Conservation (phyloP, 2,113 vertebrate genomes). For the Ctenomys sociabilis region DNA sequence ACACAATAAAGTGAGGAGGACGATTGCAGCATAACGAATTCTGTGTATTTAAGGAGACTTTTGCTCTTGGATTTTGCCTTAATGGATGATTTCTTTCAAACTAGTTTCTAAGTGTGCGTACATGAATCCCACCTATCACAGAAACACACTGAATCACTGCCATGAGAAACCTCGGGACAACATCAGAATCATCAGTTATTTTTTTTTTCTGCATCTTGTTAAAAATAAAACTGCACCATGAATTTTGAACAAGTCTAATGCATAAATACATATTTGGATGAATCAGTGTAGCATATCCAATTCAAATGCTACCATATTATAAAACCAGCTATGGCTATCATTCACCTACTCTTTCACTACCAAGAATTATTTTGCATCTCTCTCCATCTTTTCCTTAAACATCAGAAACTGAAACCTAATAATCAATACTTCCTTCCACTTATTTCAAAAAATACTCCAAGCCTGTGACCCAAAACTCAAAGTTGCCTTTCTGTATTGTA, state of each 20-base stretch:
- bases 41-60: conserved; percentile 70
- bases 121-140: conserved; percentile 77
- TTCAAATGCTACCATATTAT: conserved; percentile 82
- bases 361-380: conserved; percentile 76
- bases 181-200: conserved; percentile 80
- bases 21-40: conserved; percentile 12
- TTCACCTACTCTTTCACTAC: conserved; percentile 71
- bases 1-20: neutral
- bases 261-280: conserved; percentile 86
- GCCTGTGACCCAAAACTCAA: neutral
- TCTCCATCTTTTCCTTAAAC: conserved; percentile 76
- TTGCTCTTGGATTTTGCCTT: conserved; percentile 11
- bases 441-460: conserved; percentile 32
- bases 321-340: conserved; percentile 77
- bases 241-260: conserved; percentile 84
- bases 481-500: neutral
- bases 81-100: conserved; percentile 81
- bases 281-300: conserved; percentile 82
- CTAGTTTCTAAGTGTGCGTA: conserved; percentile 71
- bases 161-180: conserved; percentile 81
- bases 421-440: conserved; percentile 59
- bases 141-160: conserved; percentile 76
- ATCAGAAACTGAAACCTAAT: conserved; percentile 72
- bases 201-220: conserved; percentile 82
- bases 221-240: conserved; percentile 82